phyloP scores from a whole-genome alignment of 2,888 invertebrate genomes.

The Dicyrtomina minuta region DNA sequence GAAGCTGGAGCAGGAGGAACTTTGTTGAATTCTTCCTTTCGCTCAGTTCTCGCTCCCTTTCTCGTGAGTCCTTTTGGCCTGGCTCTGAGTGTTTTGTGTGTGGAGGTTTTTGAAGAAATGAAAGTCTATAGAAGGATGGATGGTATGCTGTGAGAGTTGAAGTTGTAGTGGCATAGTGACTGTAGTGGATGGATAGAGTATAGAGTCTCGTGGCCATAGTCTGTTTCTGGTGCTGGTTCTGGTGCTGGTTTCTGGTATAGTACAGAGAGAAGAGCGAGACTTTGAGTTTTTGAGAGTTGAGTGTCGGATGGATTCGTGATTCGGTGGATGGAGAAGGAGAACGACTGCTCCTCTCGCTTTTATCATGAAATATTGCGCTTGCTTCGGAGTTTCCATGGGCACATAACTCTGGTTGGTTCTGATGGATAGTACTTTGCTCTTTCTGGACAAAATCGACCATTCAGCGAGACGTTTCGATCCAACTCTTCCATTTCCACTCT shows the following conservation, averaged over 20 bases:
- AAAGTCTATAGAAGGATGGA: conserved; percentile 44
- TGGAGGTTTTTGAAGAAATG: conserved; percentile 18
- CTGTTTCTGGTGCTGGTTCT: too few relatives aligned
- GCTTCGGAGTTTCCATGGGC: conserved; percentile 52
- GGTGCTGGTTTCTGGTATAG: not conserved
- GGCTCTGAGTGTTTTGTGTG: not conserved
- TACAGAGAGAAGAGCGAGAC: conserved; percentile 10
- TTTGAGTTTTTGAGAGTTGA: conserved; percentile 12
- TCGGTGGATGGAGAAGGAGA: conserved; percentile 36
- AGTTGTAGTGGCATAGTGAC: not conserved
- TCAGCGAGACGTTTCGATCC: conserved; percentile 43
- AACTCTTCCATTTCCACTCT: conserved; percentile 38
- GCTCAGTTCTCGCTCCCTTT: too few relatives aligned
- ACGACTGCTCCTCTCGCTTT: conserved; percentile 35
- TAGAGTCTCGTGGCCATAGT: too few relatives aligned
- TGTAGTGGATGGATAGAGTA: not conserved
- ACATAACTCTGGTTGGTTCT: conserved; percentile 53
- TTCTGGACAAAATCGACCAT: conserved; percentile 52
- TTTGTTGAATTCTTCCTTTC: too few relatives aligned
- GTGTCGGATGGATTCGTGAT: conserved; percentile 45
- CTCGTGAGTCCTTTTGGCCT: too few relatives aligned
- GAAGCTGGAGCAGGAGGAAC: too few relatives aligned
- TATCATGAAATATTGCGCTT: conserved; percentile 53
- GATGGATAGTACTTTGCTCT: conserved; percentile 51
- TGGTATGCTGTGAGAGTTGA: not conserved